These are phyloP conservation scores for Rhamphomyia laevipes DNA, from an alignment of 2,888 invertebrate genomes.

Conservation along the genomic window DNA sequence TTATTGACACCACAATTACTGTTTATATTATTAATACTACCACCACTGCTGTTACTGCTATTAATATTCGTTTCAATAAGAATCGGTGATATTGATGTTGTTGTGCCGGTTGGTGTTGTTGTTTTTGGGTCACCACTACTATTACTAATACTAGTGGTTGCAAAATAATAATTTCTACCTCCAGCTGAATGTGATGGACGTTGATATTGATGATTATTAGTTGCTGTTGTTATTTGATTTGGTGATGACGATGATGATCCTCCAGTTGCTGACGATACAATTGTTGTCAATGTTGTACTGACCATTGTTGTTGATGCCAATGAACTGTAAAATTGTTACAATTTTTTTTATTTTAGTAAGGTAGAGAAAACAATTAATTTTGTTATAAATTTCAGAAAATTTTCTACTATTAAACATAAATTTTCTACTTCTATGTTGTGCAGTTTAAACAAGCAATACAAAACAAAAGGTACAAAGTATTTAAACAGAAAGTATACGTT, in stretches of 20 bases:
- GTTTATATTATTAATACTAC: neutral
- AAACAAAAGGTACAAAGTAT: too few relatives aligned
- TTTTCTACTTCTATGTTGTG: too few relatives aligned
- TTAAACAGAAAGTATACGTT: too few relatives aligned
- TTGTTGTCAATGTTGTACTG: conserved; percentile 38
- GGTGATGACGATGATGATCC: conserved; percentile 11
- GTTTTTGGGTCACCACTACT: conserved; percentile 10
- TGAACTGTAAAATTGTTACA: conserved; percentile 23
- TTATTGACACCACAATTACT: neutral
- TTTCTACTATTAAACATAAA: too few relatives aligned
- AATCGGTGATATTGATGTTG: conserved; percentile 10
- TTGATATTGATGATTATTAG: conserved; percentile 18
- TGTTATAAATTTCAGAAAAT: too few relatives aligned
- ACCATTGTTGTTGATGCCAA: conserved; percentile 36
- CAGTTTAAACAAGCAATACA: too few relatives aligned
- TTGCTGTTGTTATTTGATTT: conserved; percentile 18
- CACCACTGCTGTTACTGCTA: neutral
- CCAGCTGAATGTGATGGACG: conserved; percentile 16
- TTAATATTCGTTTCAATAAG: too few relatives aligned
- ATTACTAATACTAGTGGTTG: conserved; percentile 5
- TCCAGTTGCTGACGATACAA: conserved; percentile 30
- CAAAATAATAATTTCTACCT: conserved; percentile 17
- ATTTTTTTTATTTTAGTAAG: too few relatives aligned
- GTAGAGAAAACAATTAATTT: too few relatives aligned
- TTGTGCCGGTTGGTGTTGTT: conserved; percentile 4